phyloP scores from a whole-genome alignment of 2,888 invertebrate genomes.

The Aradus depressus region DNA sequence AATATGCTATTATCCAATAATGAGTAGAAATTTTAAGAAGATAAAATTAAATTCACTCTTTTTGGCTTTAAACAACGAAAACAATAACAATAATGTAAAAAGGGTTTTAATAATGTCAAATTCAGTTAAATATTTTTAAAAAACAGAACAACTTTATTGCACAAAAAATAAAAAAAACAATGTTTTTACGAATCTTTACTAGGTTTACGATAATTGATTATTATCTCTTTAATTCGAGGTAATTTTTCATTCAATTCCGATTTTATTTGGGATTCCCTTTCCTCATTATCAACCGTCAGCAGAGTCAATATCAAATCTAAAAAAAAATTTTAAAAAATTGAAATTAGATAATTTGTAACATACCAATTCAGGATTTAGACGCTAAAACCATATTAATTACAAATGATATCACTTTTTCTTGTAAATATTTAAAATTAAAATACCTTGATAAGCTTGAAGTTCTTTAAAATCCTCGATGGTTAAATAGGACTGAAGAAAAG shows the following conservation, averaged over 20 bases:
- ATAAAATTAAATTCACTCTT: too few relatives aligned
- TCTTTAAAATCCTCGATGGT: slow-evolving; percentile 51
- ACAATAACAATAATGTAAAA: too few relatives aligned
- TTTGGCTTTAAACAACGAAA: too few relatives aligned
- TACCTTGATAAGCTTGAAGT: slow-evolving; percentile 68
- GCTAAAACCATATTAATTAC: neutral
- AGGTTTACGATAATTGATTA: slow-evolving; percentile 16
- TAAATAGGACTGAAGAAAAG: slow-evolving; percentile 58
- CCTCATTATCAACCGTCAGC: slow-evolving; percentile 42
- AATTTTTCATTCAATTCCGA: slow-evolving; percentile 42
- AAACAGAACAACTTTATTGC: too few relatives aligned
- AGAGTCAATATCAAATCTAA: slow-evolving; percentile 55
- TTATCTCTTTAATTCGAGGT: slow-evolving; percentile 39
- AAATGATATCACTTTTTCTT: neutral
- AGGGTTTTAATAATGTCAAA: too few relatives aligned
- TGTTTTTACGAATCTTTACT: too few relatives aligned
- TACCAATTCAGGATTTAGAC: neutral
- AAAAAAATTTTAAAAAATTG: slow-evolving; percentile 6
- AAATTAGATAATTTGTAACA: slow-evolving; percentile 3
- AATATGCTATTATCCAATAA: too few relatives aligned
- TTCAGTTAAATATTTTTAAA: too few relatives aligned
- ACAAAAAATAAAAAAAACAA: too few relatives aligned
- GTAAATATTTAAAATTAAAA: neutral
- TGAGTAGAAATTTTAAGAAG: too few relatives aligned
- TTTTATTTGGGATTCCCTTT: slow-evolving; percentile 42